Base-by-base conservation (phyloP, 2,888 invertebrate genomes). In the Azorinus chamasolen region DNA sequence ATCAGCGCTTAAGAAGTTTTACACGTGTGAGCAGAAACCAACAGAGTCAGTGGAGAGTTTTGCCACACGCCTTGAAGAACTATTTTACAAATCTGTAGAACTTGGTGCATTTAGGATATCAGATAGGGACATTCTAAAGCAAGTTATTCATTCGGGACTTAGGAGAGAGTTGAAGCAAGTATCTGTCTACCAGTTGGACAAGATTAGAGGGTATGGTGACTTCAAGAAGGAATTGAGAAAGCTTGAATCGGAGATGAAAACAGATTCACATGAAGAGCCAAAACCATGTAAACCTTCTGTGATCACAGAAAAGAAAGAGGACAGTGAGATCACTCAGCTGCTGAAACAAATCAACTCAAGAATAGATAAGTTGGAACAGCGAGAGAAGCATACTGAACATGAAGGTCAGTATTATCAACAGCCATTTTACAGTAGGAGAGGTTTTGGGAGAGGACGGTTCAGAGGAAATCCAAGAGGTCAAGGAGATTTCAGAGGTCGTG, bases 161-260 rank as follows among this genome's bases (percentile, higher is more conserved):
- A 14, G 32, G 10, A 59, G n/a, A 14, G 27, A 59, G 1, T 16
- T 59, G 14, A 59, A 46, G 22, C 45, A 59, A 12, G 45, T 59
- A 46, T 59, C 59, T 14, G 8, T 16, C 8, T 59, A 46, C 24
- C 18, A 59, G 5, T 25, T 25, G 25, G 59, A 59, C 12, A 59
- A 8, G 8, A 45, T 59, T 2, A 46, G 6, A 3, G 25, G 45
- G 5, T 59, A 46, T 25, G 59, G 45, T 27, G 2, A 10, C 1
- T 71, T 71, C 39, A 71, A 58, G 27, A 37, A 12, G n/a, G 71
- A 71, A 50, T 20, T 71, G 0, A n/a, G 63, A 10, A 24, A 22
- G 18, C 4, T 59, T 24, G 46, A 59, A 59, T 25, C 59, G 4
- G 45, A 59, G 6, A 10, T 57, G 16, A 32, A 32, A 6, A 20